Evolutionary conservation across 2,888 invertebrate species (phyloP).

Genomic region (Lordiphosa andalusiaca): DNA sequence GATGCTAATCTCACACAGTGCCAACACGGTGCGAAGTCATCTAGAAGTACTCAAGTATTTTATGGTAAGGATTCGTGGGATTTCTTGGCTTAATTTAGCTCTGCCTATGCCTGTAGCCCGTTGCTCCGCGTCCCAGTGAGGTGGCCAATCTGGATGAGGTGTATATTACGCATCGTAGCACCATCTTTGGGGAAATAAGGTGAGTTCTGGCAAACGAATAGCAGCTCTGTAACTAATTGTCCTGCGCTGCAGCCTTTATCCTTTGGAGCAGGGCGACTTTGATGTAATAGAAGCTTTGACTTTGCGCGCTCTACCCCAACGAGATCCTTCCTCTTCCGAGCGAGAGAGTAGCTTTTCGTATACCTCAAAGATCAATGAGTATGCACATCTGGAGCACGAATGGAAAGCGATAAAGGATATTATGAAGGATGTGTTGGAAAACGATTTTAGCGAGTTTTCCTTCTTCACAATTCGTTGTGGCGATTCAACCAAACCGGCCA

Average conservation of each 20-base stretch:
- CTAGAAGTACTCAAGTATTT: conserved; percentile 65
- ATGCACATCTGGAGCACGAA: conserved; percentile 29
- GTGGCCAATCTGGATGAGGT: conserved; percentile 44
- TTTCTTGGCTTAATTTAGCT: background rate
- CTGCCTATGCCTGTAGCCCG: conserved; percentile 33
- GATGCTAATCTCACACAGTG: conserved; percentile 47
- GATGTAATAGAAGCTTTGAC: conserved; percentile 15
- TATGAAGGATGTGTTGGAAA: conserved; percentile 56
- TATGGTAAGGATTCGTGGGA: conserved; percentile 46
- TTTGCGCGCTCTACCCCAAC: background rate
- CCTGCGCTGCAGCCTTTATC: conserved; percentile 33
- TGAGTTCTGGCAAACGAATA: background rate
- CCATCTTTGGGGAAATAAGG: conserved; percentile 69
- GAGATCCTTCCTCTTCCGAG: rapidly evolving
- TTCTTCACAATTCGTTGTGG: conserved; percentile 72
- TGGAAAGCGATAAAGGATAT: conserved; percentile 38
- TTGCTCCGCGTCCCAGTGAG: conserved; percentile 39
- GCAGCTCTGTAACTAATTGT: background rate
- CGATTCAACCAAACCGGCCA: conserved; percentile 46
- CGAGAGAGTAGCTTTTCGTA: conserved; percentile 29
- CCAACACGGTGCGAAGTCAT: conserved; percentile 28
- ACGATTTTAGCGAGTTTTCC: conserved; percentile 46
- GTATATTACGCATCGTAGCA: conserved; percentile 73
- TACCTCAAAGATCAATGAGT: conserved; percentile 31
- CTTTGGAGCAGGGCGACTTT: conserved; percentile 27